A percentile compares a stretch with the other conserved stretches of the same genome.
Conservation (phyloP, 1,140 invertebrate species). For the Pseudomyrmex concolor region DNA sequence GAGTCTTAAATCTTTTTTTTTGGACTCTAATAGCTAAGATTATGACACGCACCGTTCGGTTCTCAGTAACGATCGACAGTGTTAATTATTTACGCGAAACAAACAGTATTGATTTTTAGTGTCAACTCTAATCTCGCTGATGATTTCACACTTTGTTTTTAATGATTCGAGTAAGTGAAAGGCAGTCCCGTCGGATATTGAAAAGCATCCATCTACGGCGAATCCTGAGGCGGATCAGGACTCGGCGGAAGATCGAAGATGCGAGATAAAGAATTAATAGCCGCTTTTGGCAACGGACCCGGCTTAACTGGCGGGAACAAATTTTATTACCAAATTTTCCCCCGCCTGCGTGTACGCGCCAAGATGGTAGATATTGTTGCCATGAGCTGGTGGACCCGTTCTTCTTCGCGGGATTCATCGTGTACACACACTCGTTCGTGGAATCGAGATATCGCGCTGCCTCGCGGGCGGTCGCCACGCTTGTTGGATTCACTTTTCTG, state of each 20-base stretch:
- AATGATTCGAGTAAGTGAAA: background rate
- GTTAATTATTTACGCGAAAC: background rate
- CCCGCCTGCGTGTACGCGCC: constrained; percentile 71
- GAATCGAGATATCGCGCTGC: constrained; percentile 52
- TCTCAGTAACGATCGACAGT: constrained; percentile 11
- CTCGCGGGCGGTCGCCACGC: constrained; percentile 65
- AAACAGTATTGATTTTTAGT: constrained; percentile 27
- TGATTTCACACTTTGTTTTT: constrained; percentile 18
- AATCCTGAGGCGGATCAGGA: constrained; percentile 36
- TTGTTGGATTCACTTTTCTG: constrained; percentile 75
- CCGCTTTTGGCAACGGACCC: constrained; percentile 81
- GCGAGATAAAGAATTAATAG: constrained; percentile 85
- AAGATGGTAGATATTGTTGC: constrained; percentile 80
- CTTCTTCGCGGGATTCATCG: background rate
- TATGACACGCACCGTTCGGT: constrained; percentile 1
- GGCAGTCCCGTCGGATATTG: constrained; percentile 77
- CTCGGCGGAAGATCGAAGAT: constrained; percentile 75
- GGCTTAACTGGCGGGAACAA: constrained; percentile 83
- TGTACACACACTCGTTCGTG: background rate
- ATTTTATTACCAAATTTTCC: constrained; percentile 85
- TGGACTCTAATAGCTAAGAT: constrained; percentile 4
- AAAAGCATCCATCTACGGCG: constrained; percentile 76
- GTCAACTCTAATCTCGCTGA: background rate
- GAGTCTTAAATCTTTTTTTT: no score
- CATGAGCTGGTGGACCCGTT: constrained; percentile 39